Evolutionary conservation across 2,888 invertebrate species (phyloP), one percentile per base, ranked within the genome.

Genomic region (Apamea epomidion): DNA sequence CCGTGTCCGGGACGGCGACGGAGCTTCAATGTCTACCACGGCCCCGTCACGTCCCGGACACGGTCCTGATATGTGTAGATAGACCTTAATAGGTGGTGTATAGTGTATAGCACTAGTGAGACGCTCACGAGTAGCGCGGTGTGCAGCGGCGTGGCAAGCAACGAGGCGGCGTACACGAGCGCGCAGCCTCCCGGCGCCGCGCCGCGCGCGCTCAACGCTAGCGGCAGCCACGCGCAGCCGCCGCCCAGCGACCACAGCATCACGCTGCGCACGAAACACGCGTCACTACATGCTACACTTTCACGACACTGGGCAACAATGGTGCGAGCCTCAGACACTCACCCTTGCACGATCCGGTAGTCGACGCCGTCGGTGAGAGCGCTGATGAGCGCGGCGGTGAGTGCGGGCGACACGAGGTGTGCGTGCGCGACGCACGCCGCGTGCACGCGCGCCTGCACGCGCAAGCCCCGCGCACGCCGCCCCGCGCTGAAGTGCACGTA

Each of bases 121-220:
- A 96, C 93, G 99, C 81, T 98, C 97, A 86, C 88, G 98, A 98
- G 16, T 98, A 98, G 77, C 97, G 97, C 0, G 98, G 98, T 18
- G 99, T 98, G 18, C 99, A 95, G 99, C 99, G 6, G 98, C 98
- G 74, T 98, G 98, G 87, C 97, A 98, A 91, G 98, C 98, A 94
- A 97, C 18, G 98, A 97, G 74, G 74, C 82, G 51, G 68, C 75
- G 97, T 97, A 91, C 54, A 89, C 75, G n/a, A 82, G 88, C 67
- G 78, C 83, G 60, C 81, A 68, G 70, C 78, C 73, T 3, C 42
- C 67, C 16, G 85, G 74, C 48, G 51, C 82, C 29, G 72, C 71
- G 37, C 70, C 70, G 76, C 91, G 90, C 67, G 84, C 87, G 32
- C 92, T 86, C 84, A 94, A 87, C 54, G 94, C 90, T 84, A 96